A percentile compares a stretch with the other conserved stretches of the same genome.
These are phyloP conservation scores for Thelaira solivaga DNA, from an alignment of 2,888 invertebrate species.

Conservation along the genomic window DNA sequence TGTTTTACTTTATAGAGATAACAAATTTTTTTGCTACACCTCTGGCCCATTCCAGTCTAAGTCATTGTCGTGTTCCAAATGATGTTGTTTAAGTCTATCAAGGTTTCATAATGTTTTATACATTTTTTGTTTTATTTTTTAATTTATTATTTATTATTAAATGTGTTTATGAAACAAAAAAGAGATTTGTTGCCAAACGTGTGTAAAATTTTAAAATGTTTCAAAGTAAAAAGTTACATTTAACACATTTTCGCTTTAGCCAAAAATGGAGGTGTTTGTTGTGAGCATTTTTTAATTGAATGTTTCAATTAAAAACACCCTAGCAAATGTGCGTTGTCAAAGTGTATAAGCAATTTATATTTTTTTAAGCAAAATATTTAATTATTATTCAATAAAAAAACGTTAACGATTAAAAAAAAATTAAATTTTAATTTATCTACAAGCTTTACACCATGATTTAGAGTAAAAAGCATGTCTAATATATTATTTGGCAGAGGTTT, in stretches of 20 bases:
- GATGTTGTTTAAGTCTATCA: conserved; percentile 48
- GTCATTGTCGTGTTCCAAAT: conserved; percentile 44
- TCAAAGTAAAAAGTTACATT: conserved; percentile 6
- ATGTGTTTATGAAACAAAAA: neutral
- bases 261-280: conserved; percentile 34
- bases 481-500: too few species aligned
- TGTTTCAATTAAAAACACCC: conserved; percentile 17
- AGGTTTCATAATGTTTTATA: conserved; percentile 8
- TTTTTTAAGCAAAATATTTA: too few species aligned
- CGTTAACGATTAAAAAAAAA: too few species aligned
- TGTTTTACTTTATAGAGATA: conserved; percentile 52
- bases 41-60: too few species aligned
- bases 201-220: conserved; percentile 19
- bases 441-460: too few species aligned
- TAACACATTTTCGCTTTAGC: neutral
- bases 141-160: neutral
- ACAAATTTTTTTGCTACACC: conserved; percentile 58
- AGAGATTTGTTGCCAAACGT: conserved; percentile 13
- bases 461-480: too few species aligned
- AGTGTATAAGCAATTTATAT: too few species aligned
- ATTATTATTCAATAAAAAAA: too few species aligned
- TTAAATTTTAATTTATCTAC: too few species aligned
- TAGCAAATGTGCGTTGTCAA: neutral
- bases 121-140: neutral
- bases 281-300: conserved; percentile 32